These are phyloP conservation scores for Ormyrus pomaceus DNA, from an alignment of 2,888 invertebrate genomes.

Conservation along the genomic window DNA sequence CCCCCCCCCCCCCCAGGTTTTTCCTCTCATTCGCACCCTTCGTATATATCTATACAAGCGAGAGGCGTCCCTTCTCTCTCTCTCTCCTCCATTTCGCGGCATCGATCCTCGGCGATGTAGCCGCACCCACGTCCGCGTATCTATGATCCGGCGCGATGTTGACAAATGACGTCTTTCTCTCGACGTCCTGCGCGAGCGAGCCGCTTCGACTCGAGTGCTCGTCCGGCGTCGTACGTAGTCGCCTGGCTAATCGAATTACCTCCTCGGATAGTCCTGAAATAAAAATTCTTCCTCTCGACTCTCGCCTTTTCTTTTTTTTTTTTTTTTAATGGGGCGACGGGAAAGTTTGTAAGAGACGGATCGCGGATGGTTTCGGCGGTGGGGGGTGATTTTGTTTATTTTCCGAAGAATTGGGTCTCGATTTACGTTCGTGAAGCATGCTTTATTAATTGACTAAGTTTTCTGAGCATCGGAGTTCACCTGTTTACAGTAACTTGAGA, in stretches of 20 bases:
- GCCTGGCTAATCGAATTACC: conserved; percentile 34
- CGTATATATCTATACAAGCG: too few species aligned
- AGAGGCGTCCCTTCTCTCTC: background rate
- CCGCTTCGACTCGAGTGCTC: conserved; percentile 26
- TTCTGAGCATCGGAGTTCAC: too few species aligned
- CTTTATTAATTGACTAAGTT: too few species aligned
- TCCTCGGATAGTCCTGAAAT: conserved; percentile 7
- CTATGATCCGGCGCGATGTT: conserved; percentile 38
- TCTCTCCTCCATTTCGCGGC: background rate
- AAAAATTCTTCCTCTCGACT: conserved; percentile 6
- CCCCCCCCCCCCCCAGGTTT: too few species aligned
- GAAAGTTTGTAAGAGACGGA: too few species aligned
- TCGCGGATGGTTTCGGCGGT: too few species aligned
- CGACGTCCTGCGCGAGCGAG: background rate
- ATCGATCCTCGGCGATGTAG: conserved; percentile 28
- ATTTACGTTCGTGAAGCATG: too few species aligned
- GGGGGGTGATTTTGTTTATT: too few species aligned
- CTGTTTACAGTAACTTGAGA: too few species aligned
- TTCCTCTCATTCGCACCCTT: too few species aligned
- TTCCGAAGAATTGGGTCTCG: too few species aligned
- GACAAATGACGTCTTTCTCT: conserved; percentile 50
- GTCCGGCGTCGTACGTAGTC: background rate
- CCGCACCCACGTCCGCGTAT: conserved; percentile 9
- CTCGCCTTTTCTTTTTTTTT: background rate
- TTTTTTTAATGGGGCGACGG: too few species aligned